Evolutionary conservation across 2,888 invertebrate genomes (phyloP), one percentile per base, ranked within the genome.

Genomic region (Clepsis dumicolana): DNA sequence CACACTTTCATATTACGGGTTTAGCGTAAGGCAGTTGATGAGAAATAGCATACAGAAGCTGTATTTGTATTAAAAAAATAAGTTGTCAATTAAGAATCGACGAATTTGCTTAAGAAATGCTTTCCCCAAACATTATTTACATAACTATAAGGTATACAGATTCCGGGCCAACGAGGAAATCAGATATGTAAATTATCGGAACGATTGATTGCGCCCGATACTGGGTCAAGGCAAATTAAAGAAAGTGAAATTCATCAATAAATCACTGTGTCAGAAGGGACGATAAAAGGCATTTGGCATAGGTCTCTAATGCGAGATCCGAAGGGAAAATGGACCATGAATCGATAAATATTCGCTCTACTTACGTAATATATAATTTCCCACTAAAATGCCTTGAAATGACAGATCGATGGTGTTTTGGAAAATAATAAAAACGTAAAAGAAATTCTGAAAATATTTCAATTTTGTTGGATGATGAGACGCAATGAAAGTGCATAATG

Each of bases 321-420:
- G 73, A 74, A 77, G 68, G 76, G 77, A 76, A 77, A 83, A 82
- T 80, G 82, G 82, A 85, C 84, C 85, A 85, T 89, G 89, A 88
- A 86, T 90, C 82, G 82, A 78, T 84, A 78, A 84, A 85, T 84
- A 83, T 82, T 79, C 77, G 88, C 71, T 82, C 85, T 76, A 87
- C 81, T 85, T 90, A 82, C 86, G 86, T 89, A 77, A 83, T 82
- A 41, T 59, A 41, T 59, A 41, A n/a, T 25, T 57, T 41, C 5
- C 14, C 35, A 25, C 8, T 10, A 2, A 35, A 56, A 57, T 57
- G 14, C 32, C 24, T 41, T 25, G 57, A 25, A 38, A 59, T 24
- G 38, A 35, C 12, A 24, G 21, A 14, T 8, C 24, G 41, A 38
- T 38, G 25, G 2, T 21, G n/a, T 24, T 59, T 14, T 8, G 14